phyloP scores from a whole-genome alignment of 2,113 vertebrate species.

The Toxotes chatareus region DNA sequence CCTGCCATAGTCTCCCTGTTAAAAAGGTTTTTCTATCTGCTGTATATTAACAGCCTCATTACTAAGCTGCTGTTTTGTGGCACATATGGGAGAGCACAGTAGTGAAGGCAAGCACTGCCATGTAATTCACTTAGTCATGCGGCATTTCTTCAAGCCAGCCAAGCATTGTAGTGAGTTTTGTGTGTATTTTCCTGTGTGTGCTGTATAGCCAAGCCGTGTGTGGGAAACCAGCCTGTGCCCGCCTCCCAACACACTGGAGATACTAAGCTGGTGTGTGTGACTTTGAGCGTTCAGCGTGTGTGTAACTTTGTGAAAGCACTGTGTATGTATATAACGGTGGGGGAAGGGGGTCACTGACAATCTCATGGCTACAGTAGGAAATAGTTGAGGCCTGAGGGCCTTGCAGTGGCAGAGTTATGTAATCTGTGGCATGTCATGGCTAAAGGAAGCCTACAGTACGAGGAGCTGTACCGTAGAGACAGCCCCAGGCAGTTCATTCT shows the following conservation, averaged over 20 bases:
- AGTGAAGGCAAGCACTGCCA: slow-evolving; percentile 34
- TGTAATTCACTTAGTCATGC: slow-evolving; percentile 47
- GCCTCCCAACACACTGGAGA: slow-evolving; percentile 28
- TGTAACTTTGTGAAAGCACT: slow-evolving; percentile 45
- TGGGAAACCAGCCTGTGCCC: slow-evolving; percentile 25
- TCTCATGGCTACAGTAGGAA: slow-evolving; percentile 58
- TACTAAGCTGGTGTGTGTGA: slow-evolving; percentile 49
- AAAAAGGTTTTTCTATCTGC: not conserved
- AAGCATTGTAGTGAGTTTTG: slow-evolving; percentile 40
- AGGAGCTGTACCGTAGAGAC: slow-evolving; percentile 35
- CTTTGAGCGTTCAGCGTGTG: slow-evolving; percentile 21
- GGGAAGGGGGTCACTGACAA: slow-evolving; percentile 44
- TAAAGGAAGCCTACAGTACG: slow-evolving; percentile 41
- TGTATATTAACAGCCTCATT: slow-evolving; percentile 31
- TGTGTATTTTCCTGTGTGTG: slow-evolving; percentile 6
- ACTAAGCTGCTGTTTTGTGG: slow-evolving; percentile 45
- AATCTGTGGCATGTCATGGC: slow-evolving; percentile 59
- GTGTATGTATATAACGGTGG: slow-evolving; percentile 19
- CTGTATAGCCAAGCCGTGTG: not conserved
- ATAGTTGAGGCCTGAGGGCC: slow-evolving; percentile 56
- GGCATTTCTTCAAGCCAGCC: slow-evolving; percentile 38
- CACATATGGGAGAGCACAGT: slow-evolving; percentile 30
- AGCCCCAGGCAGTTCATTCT: slow-evolving; percentile 10
- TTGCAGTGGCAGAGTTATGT: slow-evolving; percentile 69
- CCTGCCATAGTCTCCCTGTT: not conserved